phyloP scores from a whole-genome alignment of 2,113 vertebrate species.

The Colinus virginianus region DNA sequence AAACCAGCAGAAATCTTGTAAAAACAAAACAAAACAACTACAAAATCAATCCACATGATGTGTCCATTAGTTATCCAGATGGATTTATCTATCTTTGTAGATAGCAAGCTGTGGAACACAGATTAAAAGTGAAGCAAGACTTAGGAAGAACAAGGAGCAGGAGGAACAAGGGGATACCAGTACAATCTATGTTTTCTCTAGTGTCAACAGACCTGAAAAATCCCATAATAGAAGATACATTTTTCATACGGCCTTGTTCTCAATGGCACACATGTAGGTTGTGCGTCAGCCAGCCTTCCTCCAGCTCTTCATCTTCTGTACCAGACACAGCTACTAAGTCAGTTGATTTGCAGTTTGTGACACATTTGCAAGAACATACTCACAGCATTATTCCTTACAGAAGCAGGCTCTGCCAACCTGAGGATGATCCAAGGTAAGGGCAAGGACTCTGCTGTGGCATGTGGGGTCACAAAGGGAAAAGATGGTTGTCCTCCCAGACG shows the following conservation, averaged over 20 bases:
- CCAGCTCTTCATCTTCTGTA: neutral
- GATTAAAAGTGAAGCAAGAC: neutral
- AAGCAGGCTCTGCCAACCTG: neutral
- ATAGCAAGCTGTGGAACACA: neutral
- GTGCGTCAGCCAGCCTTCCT: neutral
- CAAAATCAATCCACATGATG: too few relatives aligned
- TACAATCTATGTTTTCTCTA: neutral
- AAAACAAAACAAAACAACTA: neutral
- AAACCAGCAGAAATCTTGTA: neutral
- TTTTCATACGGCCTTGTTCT: neutral
- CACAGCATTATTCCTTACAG: neutral
- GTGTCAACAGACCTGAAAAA: neutral
- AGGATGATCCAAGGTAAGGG: fast-evolving
- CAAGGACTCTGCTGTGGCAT: neutral
- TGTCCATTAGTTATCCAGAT: neutral
- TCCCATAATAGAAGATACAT: neutral
- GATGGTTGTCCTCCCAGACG: neutral
- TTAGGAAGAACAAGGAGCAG: neutral
- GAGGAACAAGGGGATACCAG: neutral
- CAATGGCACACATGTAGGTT: neutral
- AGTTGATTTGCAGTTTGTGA: neutral
- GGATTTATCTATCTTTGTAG: neutral
- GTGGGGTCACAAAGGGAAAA: neutral
- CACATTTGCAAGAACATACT: neutral
- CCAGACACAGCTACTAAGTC: neutral